These are phyloP conservation scores for Acrossocheilus fasciatus DNA, from an alignment of 2,797 vertebrate species.

Conservation along the genomic window DNA sequence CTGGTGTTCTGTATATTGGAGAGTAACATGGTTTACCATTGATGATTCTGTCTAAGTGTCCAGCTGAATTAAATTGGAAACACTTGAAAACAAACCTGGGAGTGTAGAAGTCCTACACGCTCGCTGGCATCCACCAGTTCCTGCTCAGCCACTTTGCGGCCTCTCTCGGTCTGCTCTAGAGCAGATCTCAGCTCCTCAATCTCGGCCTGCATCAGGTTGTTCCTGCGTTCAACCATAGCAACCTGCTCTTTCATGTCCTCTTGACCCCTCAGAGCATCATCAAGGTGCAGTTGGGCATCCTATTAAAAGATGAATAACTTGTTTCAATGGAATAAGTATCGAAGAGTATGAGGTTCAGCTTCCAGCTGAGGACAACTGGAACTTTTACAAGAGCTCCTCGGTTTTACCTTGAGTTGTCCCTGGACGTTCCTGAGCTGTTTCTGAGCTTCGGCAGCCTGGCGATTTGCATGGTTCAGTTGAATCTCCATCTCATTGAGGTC, in stretches of 20 bases:
- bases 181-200: constrained; percentile 86
- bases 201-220: constrained; percentile 88
- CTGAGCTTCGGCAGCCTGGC: constrained; percentile 84
- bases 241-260: constrained; percentile 92
- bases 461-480: constrained; percentile 86
- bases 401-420: constrained; percentile 85
- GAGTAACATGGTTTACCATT: background rate
- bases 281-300: constrained; percentile 88
- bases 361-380: background rate
- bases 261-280: constrained; percentile 83
- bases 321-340: background rate
- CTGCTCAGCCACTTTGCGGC: constrained; percentile 87
- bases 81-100: constrained; percentile 68
- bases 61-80: background rate
- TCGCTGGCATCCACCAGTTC: constrained; percentile 88
- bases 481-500: constrained; percentile 91
- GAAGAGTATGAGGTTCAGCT: background rate
- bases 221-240: constrained; percentile 87
- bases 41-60: background rate
- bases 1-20: constrained; percentile 81
- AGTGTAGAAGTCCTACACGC: constrained; percentile 85
- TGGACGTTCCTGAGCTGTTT: constrained; percentile 87
- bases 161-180: constrained; percentile 88
- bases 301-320: constrained; percentile 3
- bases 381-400: background rate